A percentile compares a stretch with the other conserved stretches of the same genome.
phyloP scores from a whole-genome alignment of 2,797 vertebrate species.

The Rallus crepitans region DNA sequence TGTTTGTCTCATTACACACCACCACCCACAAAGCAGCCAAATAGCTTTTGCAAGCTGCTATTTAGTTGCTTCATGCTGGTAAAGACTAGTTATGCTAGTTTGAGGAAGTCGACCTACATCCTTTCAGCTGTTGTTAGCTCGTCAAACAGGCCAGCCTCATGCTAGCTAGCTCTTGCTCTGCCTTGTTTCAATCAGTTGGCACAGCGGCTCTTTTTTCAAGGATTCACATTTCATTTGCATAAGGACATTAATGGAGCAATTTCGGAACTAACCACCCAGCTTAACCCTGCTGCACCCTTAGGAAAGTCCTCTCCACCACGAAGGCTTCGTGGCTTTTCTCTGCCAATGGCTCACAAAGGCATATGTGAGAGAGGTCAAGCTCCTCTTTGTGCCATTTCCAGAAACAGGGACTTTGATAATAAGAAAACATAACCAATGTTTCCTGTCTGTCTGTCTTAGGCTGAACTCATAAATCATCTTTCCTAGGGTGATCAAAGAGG shows the following conservation, averaged over 20 bases:
- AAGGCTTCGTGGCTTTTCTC: background rate
- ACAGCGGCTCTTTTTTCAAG: background rate
- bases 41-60: conserved; percentile 2
- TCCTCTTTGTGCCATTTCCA: background rate
- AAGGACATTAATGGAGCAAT: background rate
- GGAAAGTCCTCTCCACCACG: background rate
- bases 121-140: background rate
- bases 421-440: background rate
- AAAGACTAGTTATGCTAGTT: conserved; percentile 1
- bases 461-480: background rate
- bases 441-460: background rate
- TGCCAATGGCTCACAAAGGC: background rate
- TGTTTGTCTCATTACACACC: background rate
- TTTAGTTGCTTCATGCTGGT: background rate
- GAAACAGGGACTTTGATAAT: background rate
- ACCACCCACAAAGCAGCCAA: background rate
- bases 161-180: conserved; percentile 14
- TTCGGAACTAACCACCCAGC: background rate
- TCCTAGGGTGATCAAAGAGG: background rate
- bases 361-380: background rate
- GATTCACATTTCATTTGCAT: conserved; percentile 23
- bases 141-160: background rate
- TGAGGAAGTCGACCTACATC: background rate
- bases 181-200: conserved; percentile 6
- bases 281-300: background rate